Evolutionary conservation across 2,113 vertebrate genomes (phyloP), one percentile per base, ranked within the genome.

Genomic region (Lucifuga dentata): DNA sequence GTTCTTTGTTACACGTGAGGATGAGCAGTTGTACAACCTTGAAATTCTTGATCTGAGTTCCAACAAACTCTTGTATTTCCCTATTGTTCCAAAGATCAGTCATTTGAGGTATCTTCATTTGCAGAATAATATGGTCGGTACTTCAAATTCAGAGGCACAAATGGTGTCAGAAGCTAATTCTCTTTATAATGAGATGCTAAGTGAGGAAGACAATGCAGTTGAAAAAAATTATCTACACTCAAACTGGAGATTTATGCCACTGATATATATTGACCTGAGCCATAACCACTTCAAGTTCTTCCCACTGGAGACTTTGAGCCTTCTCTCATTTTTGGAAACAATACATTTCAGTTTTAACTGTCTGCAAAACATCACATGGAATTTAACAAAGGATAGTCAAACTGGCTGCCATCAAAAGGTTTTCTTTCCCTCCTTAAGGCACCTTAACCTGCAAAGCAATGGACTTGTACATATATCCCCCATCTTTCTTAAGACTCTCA

Each of bases 321-420:
- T 86, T 26, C 75, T 95, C 61, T 45, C 55, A 15, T 89, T 88
- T 21, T 88, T 96, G 65, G 63, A 90, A 53, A 86, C 67, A 3
- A 82, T 96, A 45, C 91, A 85, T 76, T 78, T 95, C 59, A 90
- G 92, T 5, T 45, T 26, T 50, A 96, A 97, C 75, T 95, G 92
- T 61, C 78, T 95, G 52, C 76, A 73, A 81, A 91, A 90, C 0
- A 36, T 94, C 8, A 68, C 21, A 10, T 83, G 78, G 83, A 60
- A 80, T 6, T 11, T 86, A 5, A 72, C 82, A 65, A 67, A 76
- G 16, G 21, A 76, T 0, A 58, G 48, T 12, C 36, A 67, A 17
- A 51, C 45, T 11, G 66, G 38, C 49, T 1, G 35, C 33, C 8
- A 5, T 11, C 75, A 73, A 1, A 64, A 82, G 71, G 61, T 80